Conservation (phyloP, 2,888 invertebrate genomes). For the Brachypalpus laphriformis region DNA sequence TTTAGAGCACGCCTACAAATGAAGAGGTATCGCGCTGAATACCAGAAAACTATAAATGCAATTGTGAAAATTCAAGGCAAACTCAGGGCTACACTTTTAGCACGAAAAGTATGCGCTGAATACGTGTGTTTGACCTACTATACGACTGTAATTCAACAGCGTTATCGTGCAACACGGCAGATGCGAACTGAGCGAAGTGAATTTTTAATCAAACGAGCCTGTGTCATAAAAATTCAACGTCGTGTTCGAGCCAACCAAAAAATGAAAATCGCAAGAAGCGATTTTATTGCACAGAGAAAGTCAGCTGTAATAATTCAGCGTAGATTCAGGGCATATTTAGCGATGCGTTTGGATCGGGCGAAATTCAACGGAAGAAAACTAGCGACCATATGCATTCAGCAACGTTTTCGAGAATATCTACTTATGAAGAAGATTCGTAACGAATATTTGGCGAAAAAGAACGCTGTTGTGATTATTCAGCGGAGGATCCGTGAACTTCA, state of each 20-base stretch:
- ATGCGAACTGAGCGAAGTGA: slow-evolving; percentile 77
- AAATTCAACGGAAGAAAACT: slow-evolving; percentile 77
- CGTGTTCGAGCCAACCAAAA: slow-evolving; percentile 78
- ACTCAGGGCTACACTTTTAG: slow-evolving; percentile 79
- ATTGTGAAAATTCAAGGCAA: slow-evolving; percentile 78
- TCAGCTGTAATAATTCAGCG: slow-evolving; percentile 79
- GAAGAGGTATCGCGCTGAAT: slow-evolving; percentile 76
- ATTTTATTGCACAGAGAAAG: slow-evolving; percentile 77
- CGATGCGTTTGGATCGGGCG: slow-evolving; percentile 79
- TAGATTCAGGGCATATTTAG: slow-evolving; percentile 76
- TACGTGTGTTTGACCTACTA: slow-evolving; percentile 77
- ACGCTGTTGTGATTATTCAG: slow-evolving; percentile 73
- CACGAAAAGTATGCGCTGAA: slow-evolving; percentile 76
- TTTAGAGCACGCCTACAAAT: slow-evolving; percentile 77
- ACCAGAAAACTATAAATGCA: slow-evolving; percentile 75
- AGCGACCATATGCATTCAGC: slow-evolving; percentile 81
- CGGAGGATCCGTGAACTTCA: slow-evolving; percentile 76
- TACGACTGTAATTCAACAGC: slow-evolving; percentile 78
- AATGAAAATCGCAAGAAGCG: slow-evolving; percentile 75
- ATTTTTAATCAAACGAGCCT: slow-evolving; percentile 74
- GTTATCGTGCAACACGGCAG: slow-evolving; percentile 76
- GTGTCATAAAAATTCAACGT: slow-evolving; percentile 79
- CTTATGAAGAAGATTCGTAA: slow-evolving; percentile 70
- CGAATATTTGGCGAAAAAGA: slow-evolving; percentile 45
- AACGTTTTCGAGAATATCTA: slow-evolving; percentile 79